Evolutionary conservation across 2,797 vertebrate genomes (phyloP), one percentile per base, ranked within the genome.

Genomic region (Xerus rutilus): DNA sequence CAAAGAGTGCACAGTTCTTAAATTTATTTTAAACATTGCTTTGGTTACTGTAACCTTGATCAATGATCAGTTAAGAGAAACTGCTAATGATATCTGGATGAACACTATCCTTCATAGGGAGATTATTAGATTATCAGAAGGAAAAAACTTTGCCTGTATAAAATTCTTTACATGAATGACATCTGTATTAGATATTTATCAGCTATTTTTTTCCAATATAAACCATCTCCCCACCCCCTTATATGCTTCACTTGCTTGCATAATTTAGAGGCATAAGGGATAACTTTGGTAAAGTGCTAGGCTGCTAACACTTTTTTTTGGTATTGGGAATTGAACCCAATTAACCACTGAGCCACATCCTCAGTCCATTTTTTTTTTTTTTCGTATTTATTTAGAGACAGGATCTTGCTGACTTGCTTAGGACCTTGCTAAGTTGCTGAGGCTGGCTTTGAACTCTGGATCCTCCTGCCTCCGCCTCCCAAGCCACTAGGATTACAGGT

Each of bases 31-130:
- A 79, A 84, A n/a, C 35, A 72, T 49, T 87, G 52, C 45, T 93
- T 62, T 91, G 82, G 54, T 91, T 91, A 69, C 72, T 89, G 47
- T 57, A 93, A 28, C 49, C 32, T 43, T 90, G 25, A 62, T 78
- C 62, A 35, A 4, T 54, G 21, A 30, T 72, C 35, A 47, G 0
- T 79, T 73, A 28, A 54, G 70, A 94, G 93, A 57, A 14, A 39
- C 49, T 28, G 9, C 30, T 91, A 23, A 74, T 49, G 39, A 45
- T 47, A 45, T 9, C 1, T 72, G 43, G 57, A 67, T 85, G 91
- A 92, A 59, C 14, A 57, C 13, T 21, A 25, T 45, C 28, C 35
- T 81, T 89, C 18, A n/a, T 35, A 54, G 92, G 76, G 88, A 89
- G 73, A 43, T 79, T 74, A 57, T 28, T 54, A 59, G 49, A 49